A percentile compares a stretch with the other conserved stretches of the same genome.
Conservation (phyloP, 2,797 vertebrate genomes). For the Mallotus villosus region DNA sequence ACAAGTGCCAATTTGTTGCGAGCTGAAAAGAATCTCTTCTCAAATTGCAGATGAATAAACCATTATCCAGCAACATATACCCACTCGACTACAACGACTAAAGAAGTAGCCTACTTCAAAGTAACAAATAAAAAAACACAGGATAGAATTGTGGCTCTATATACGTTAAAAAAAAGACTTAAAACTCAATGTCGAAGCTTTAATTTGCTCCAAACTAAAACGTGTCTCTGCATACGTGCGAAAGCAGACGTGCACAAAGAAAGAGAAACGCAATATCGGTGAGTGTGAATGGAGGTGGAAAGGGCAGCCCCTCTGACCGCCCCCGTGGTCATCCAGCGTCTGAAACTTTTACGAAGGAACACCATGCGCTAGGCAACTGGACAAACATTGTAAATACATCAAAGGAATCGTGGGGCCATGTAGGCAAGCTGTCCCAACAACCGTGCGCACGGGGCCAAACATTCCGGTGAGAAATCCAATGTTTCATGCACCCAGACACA, state of each 20-base stretch:
- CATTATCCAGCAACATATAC: conserved; percentile 18
- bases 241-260: conserved; percentile 57
- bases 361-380: conserved; percentile 76
- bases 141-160: background rate
- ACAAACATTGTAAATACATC: conserved; percentile 85
- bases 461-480: conserved; percentile 63
- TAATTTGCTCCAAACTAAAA: conserved; percentile 12
- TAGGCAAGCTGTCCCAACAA: conserved; percentile 54
- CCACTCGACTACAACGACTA: conserved; percentile 14
- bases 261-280: conserved; percentile 59
- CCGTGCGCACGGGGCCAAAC: conserved; percentile 47
- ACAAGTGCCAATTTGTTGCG: conserved; percentile 22
- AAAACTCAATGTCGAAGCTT: background rate
- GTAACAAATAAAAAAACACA: background rate
- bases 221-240: conserved; percentile 26
- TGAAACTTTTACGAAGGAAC: conserved; percentile 69
- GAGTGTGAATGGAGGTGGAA: conserved; percentile 64
- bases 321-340: conserved; percentile 56
- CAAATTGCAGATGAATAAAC: conserved; percentile 14
- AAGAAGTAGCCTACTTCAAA: background rate
- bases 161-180: background rate
- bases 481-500: conserved; percentile 54
- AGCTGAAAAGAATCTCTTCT: conserved; percentile 30
- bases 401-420: conserved; percentile 62
- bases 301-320: conserved; percentile 69